These are phyloP conservation scores for Propithecus coquereli DNA, from an alignment of 2,113 vertebrate genomes.

Conservation along the genomic window DNA sequence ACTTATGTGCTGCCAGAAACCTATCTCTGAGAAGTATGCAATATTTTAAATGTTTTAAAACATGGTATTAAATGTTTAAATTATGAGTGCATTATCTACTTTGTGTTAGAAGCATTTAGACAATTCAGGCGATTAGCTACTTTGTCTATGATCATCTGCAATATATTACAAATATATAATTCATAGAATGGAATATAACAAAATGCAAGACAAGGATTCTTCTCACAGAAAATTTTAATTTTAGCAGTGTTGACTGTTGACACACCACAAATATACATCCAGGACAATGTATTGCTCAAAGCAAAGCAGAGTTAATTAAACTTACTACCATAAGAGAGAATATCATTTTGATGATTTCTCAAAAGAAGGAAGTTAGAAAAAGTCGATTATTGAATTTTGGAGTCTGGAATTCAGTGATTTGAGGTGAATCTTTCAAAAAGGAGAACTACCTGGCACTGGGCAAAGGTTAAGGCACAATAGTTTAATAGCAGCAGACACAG, in stretches of 20 bases:
- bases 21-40: background rate
- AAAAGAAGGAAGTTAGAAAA: background rate
- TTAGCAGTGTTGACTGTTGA: background rate
- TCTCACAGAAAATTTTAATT: background rate
- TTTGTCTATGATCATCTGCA: background rate
- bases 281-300: background rate
- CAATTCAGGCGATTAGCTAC: background rate
- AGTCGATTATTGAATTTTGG: background rate
- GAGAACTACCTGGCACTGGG: accelerated
- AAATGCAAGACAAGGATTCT: background rate
- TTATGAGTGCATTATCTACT: background rate
- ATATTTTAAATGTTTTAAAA: background rate
- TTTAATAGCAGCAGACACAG: background rate
- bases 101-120: background rate
- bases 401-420: background rate
- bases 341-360: background rate
- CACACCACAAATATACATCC: background rate
- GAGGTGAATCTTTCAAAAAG: background rate
- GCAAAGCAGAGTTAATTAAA: background rate
- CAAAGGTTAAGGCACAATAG: background rate
- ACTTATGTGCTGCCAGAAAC: background rate
- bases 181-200: background rate
- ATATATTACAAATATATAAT: background rate
- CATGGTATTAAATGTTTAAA: background rate
- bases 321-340: background rate